Percentiles rank a stretch among this genome's conserved stretches.
Conservation (phyloP, 2,888 invertebrate genomes). For the Abscondita cerata region DNA sequence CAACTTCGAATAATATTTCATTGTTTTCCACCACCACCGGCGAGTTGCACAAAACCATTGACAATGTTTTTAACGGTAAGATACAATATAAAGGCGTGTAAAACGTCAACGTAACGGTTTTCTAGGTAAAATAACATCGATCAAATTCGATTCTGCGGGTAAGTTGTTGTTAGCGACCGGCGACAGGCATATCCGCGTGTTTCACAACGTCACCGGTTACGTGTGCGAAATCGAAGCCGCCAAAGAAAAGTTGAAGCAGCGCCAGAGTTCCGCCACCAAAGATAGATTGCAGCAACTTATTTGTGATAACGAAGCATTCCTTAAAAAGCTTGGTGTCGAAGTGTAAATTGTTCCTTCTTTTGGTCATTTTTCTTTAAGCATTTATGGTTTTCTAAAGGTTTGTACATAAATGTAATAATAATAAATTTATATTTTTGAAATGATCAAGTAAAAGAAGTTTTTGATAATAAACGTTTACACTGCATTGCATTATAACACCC, state of each 20-base stretch:
- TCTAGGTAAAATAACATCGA: slow-evolving; percentile 70
- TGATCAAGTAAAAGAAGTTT: too few species aligned
- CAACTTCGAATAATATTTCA: slow-evolving; percentile 68
- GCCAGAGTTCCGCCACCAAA: slow-evolving; percentile 75
- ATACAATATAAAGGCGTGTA: background rate
- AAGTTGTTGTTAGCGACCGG: slow-evolving; percentile 77
- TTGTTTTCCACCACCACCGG: slow-evolving; percentile 76
- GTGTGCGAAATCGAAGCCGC: slow-evolving; percentile 60
- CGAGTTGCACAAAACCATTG: slow-evolving; percentile 69
- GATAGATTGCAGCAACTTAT: slow-evolving; percentile 78
- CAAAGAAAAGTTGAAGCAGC: slow-evolving; percentile 62
- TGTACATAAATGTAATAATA: too few species aligned
- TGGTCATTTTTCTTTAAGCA: too few species aligned
- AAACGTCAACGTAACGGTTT: slow-evolving; percentile 36
- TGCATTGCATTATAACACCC: too few species aligned
- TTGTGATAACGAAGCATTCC: slow-evolving; percentile 63
- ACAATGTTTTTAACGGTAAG: slow-evolving; percentile 69
- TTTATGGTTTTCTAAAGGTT: too few species aligned
- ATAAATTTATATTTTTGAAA: too few species aligned
- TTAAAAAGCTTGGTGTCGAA: slow-evolving; percentile 39
- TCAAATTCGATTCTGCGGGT: slow-evolving; percentile 79
- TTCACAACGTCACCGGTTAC: slow-evolving; percentile 80
- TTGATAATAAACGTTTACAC: too few species aligned
- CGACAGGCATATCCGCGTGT: slow-evolving; percentile 77
- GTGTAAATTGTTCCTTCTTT: too few species aligned